These are phyloP conservation scores for Corythornis madagascariensis DNA, from an alignment of 2,113 vertebrate genomes.

Conservation along the genomic window DNA sequence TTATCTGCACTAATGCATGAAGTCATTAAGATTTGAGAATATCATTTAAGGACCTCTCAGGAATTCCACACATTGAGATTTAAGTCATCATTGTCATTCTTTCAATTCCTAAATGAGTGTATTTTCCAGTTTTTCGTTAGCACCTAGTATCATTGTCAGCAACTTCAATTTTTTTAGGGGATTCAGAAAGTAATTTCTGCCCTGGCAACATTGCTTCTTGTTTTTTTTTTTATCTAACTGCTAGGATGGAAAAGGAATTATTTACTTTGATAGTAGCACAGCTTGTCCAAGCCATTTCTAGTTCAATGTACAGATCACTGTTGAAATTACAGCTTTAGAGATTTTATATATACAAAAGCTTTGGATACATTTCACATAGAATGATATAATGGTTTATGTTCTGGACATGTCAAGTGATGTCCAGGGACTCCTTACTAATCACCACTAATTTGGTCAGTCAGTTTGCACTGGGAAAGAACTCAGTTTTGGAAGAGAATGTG, in stretches of 20 bases:
- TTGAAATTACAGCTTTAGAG: background rate
- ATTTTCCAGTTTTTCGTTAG: background rate
- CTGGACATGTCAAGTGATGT: too few species aligned
- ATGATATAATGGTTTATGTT: too few species aligned
- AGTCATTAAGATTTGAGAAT: background rate
- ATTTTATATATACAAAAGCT: background rate
- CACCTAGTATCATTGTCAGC: background rate
- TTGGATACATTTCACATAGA: too few species aligned
- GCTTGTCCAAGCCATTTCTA: background rate
- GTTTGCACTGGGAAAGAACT: too few species aligned
- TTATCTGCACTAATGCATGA: background rate
- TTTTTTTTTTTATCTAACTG: background rate
- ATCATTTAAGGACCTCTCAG: background rate
- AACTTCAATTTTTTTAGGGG: background rate
- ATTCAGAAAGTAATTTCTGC: background rate
- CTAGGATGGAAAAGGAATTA: background rate
- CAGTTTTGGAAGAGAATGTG: too few species aligned
- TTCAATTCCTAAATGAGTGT: background rate
- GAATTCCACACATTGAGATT: background rate
- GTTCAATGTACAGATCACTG: background rate
- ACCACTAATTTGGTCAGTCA: too few species aligned
- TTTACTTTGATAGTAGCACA: background rate
- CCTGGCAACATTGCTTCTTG: background rate
- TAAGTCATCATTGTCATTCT: background rate
- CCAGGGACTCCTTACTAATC: too few species aligned